These are phyloP conservation scores for Cataglyphis altisquamis DNA, from an alignment of 2,888 invertebrate genomes.

Conservation along the genomic window DNA sequence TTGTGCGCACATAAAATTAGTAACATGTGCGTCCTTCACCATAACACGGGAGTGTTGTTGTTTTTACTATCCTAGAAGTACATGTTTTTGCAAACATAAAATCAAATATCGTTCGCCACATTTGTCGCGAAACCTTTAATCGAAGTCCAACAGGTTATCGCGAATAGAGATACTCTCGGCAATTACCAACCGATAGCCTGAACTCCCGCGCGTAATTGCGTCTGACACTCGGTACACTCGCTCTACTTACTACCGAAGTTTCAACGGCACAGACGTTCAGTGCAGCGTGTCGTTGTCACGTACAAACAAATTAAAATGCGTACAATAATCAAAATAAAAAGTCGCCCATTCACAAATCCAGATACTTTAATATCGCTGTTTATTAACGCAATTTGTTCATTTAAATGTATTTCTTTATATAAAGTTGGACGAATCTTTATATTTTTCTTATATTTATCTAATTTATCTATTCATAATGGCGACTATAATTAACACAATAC, in stretches of 20 bases:
- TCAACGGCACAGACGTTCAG: constrained; percentile 3
- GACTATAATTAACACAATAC: background rate
- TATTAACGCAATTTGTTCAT: background rate
- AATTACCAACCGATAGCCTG: constrained; percentile 62
- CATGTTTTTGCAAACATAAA: background rate
- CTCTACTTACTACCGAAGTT: constrained; percentile 64
- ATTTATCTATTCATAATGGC: background rate
- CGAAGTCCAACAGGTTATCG: constrained; percentile 70
- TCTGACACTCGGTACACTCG: constrained; percentile 62
- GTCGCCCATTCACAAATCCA: background rate
- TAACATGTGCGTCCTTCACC: background rate
- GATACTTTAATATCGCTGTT: background rate
- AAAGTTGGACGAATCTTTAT: background rate
- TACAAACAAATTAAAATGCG: background rate
- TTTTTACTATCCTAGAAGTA: background rate
- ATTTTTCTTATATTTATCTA: background rate
- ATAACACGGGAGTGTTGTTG: background rate
- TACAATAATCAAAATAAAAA: background rate
- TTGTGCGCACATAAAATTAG: background rate
- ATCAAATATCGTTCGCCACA: constrained; percentile 25
- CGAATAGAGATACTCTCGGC: constrained; percentile 59
- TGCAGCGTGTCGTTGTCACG: constrained; percentile 2
- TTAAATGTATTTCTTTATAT: background rate
- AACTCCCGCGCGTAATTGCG: constrained; percentile 65
- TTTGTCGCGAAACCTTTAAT: constrained; percentile 58